phyloP scores from a whole-genome alignment of 2,888 invertebrate genomes.

The Drosophila ezoana region DNA sequence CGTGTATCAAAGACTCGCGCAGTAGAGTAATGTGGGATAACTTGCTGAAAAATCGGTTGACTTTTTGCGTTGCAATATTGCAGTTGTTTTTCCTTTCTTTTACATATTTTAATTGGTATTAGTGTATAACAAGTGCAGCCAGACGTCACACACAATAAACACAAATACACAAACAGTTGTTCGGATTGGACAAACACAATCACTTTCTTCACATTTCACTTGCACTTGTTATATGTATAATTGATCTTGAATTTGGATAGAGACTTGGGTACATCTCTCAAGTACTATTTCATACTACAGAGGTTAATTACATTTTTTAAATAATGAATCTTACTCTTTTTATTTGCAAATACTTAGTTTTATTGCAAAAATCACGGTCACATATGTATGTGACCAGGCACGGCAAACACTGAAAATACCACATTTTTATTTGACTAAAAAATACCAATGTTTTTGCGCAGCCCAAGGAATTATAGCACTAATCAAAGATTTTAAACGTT shows the following conservation, averaged over 20 bases:
- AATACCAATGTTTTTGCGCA: background rate
- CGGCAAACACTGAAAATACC: slow-evolving; percentile 9
- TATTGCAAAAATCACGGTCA: slow-evolving; percentile 64
- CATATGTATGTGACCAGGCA: slow-evolving; percentile 35
- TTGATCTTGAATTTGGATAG: background rate
- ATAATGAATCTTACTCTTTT: slow-evolving; percentile 37
- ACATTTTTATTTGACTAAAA: background rate
- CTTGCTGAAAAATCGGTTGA: slow-evolving; percentile 16
- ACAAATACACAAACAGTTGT: slow-evolving; percentile 60
- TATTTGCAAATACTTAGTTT: slow-evolving; percentile 41
- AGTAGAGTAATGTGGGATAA: slow-evolving; percentile 11
- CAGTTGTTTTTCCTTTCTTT: slow-evolving; percentile 40
- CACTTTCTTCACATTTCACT: slow-evolving; percentile 69
- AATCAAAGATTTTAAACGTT: no score
- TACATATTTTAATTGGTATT: slow-evolving; percentile 55
- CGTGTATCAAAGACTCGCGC: slow-evolving; percentile 7
- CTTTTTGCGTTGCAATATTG: slow-evolving; percentile 65
- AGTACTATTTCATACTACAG: background rate
- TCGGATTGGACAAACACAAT: slow-evolving; percentile 53
- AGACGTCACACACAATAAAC: slow-evolving; percentile 59
- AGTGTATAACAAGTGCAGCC: slow-evolving; percentile 61
- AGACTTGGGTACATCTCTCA: slow-evolving; percentile 6
- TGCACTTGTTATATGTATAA: slow-evolving; percentile 24
- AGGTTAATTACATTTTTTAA: slow-evolving; percentile 18
- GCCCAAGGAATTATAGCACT: background rate